Base-by-base conservation (phyloP, 2,113 vertebrate species). In the Oryzias celebensis region DNA sequence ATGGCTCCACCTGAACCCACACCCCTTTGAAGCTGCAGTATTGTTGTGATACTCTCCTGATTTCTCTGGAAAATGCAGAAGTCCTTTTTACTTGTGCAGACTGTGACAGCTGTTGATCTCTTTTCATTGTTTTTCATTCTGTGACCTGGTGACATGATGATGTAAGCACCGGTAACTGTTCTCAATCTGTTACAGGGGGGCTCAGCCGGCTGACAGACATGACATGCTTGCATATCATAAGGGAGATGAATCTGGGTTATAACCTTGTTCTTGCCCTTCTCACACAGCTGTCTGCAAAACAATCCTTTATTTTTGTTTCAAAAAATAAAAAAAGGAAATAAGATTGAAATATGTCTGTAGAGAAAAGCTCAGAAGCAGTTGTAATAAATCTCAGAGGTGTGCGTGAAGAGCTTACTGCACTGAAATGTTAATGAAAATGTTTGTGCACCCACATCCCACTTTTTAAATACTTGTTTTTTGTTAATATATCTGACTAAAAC, bases 261-360 rank as follows among this genome's bases (percentile, higher is more conserved):
- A 61, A 68, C 62, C 71, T 69, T 83, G 66, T 73, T 72, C 69
- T 65, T 52, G 77, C n/a, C 13, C 52, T 71, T 65, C 50, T 60
- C 64, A 53, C 18, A 17, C 59, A 65, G 66, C 55, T 58, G 36
- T 60, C 10, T 8, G 43, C 14, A 48, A 70, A 58, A 57, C 22
- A 51, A 58, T 50, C 50, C 45, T 71, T 75, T 78, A 63, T 68
- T 58, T 69, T 64, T 64, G 47, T 49, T 45, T 47, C 53, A 64
- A 45, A 69, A 49, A 44, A 20, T 20, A 20, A 54, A 26, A 28
- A 28, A 28, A 28, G 22, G 8, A 42, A 62, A 75, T 46, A 16
- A 68, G 78, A 81, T 59, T 63, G 46, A 81, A 72, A 66, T 53
- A 50, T 57, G 47, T 59, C 46, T 22, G 65, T 12, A 17, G 51